Evolutionary conservation across 2,113 vertebrate species (phyloP), one percentile per base, ranked within the genome.

Genomic region (Hylia prasina): DNA sequence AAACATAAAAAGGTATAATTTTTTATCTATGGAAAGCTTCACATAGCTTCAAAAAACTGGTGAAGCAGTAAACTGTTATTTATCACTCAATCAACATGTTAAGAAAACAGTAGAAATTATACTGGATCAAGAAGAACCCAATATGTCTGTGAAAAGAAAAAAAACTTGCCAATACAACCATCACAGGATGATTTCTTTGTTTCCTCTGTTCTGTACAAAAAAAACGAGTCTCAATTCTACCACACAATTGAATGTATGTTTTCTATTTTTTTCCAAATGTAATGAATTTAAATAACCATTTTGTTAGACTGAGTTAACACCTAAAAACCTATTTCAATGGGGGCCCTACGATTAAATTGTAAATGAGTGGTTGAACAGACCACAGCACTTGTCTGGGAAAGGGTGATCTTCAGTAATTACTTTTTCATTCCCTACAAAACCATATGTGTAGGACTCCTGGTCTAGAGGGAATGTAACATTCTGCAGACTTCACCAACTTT

Each of bases 361-460:
- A 96, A 97, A 95, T 96, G 40, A 96, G 73, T 50, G 11, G 42
- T 47, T 91, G 77, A 95, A 66, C 25, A 88, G 80, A 56, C 68
- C 83, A 81, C 24, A 80, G 50, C 69, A 91, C 69, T 93, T 96
- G 82, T 76, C 54, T 88, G 75, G 51, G 65, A 86, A 97, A 97
- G 33, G 71, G 63, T 90, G 95, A 96, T 93, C 42, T 85, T 93
- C 53, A 82, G 64, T 97, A 98, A 98, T 97, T 97, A 97, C 40
- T 94, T 97, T 87, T 89, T 95, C 95, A 97, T 94, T 54, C 89
- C 70, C 57, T 56, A 25, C 6, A 72, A 92, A 84, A 92, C 84
- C 17, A 7, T 61, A 91, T 73, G 27, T 19, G 51, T 51, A 90
- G 31, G 77, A 39, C 53, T 97, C 84, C 27, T 20, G 3, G 50